These are phyloP conservation scores for Athene noctua DNA, from an alignment of 2,113 vertebrate genomes.

Conservation along the genomic window DNA sequence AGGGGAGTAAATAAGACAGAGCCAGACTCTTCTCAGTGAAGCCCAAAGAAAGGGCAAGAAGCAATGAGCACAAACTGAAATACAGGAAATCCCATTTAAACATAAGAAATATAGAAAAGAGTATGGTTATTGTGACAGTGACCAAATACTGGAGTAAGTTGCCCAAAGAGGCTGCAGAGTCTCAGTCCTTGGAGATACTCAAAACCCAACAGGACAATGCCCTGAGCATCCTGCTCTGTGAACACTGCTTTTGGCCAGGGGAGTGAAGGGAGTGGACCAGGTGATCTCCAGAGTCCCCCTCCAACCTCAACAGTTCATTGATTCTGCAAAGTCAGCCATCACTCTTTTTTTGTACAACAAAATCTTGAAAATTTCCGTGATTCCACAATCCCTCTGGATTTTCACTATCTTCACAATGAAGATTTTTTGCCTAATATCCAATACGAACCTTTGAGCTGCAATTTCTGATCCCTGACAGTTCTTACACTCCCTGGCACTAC, in stretches of 20 bases:
- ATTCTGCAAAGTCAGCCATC: background rate
- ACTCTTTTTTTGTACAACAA: background rate
- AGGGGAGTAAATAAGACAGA: background rate
- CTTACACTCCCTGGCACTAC: background rate
- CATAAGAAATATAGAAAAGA: background rate
- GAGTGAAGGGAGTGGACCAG: background rate
- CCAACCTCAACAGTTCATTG: background rate
- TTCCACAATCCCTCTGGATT: background rate
- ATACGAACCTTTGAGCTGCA: accelerated
- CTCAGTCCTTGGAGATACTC: background rate
- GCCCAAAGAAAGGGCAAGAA: background rate
- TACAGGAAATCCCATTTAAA: background rate
- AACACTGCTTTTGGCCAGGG: background rate
- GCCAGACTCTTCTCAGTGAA: background rate
- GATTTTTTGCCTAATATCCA: background rate
- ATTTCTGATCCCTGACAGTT: background rate
- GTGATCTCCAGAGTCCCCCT: background rate
- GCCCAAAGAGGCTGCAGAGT: background rate
- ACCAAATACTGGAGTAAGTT: background rate
- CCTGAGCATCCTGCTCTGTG: background rate
- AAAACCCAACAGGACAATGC: background rate
- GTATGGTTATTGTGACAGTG: background rate
- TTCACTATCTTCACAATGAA: background rate
- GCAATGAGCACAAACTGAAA: background rate
- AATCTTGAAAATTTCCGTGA: background rate